Base-by-base conservation (phyloP, 2,888 invertebrate genomes). In the Cremastinae sp. region DNA sequence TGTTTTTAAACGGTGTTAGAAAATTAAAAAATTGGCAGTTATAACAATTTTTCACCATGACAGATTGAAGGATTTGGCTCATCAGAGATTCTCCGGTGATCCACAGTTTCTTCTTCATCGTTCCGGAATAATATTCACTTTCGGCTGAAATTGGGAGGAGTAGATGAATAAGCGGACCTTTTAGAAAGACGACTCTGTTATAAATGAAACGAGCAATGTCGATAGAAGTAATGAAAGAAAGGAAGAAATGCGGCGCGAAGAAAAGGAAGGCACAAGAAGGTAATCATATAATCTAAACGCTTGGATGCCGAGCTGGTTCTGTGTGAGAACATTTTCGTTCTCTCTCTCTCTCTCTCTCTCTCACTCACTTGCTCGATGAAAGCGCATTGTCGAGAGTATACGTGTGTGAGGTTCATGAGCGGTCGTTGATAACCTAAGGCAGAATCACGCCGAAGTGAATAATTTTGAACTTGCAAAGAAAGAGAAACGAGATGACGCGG, bases 281-380 rank as follows among this genome's bases (percentile, higher is more conserved):
- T 80, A 81, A 78, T 80, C 78, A 78, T 75, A 71, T n/a, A n/a
- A 75, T 66, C 43, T 49, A 66, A 53, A 62, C 51, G 68, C 38
- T 36, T 38, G 49, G 51, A 45, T 10, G 47, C 14, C 56, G 43
- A n/a, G 62, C 53, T 61, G 41, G 41, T 58, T 28, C 59, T 61
- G 43, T 20, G 65, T 28, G 69, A 58, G 59, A 53, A 53, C 41
- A 43, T 10, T 34, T 61, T 68, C 62, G 64, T 69, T 59, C 68
- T 66, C 73, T 76, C 73, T 64, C 34, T 43, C 53, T n/a, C 34
- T 53, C 59, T 34, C 70, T 70, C 59, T 45, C 45, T 34, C 20
- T 5, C 34, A 12, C 41, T 61, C 65, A 41, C 9, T 34, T 47
- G 59, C 70, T 75, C 75, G 71, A 75, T 75, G 75, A 71, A 66